Conservation (phyloP, 2,888 invertebrate species). For the Cataglyphis albicans region DNA sequence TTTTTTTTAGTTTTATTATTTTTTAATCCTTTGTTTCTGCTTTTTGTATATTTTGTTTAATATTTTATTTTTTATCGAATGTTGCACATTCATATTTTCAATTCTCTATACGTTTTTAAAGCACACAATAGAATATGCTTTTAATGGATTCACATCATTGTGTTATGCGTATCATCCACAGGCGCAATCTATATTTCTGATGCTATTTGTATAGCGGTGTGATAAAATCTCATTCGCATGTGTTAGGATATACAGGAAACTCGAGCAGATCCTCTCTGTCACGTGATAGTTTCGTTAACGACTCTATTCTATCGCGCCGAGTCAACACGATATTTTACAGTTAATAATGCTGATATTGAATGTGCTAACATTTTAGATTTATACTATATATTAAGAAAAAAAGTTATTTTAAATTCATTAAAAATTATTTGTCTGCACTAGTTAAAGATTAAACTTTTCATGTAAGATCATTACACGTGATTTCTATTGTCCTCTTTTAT, state of each 20-base stretch:
- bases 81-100: neutral
- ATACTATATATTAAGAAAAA: neutral
- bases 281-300: slow-evolving; percentile 49
- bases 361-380: neutral
- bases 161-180: slow-evolving; percentile 14
- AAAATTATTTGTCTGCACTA: neutral
- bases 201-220: slow-evolving; percentile 37
- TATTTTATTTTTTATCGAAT: neutral
- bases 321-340: neutral
- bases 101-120: neutral
- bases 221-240: slow-evolving; percentile 50
- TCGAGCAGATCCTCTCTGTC: slow-evolving; percentile 23
- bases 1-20: neutral
- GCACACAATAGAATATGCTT: slow-evolving; percentile 1
- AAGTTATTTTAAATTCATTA: neutral
- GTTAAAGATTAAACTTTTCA: neutral
- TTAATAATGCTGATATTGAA: neutral
- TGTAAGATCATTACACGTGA: neutral
- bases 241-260: slow-evolving; percentile 41
- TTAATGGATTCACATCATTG: slow-evolving; percentile 35
- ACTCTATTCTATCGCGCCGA: slow-evolving; percentile 22
- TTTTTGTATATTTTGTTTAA: neutral
- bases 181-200: slow-evolving; percentile 38
- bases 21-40: neutral
- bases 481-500: neutral